phyloP scores from a whole-genome alignment of 2,113 vertebrate species.

The Perca schrenkii region DNA sequence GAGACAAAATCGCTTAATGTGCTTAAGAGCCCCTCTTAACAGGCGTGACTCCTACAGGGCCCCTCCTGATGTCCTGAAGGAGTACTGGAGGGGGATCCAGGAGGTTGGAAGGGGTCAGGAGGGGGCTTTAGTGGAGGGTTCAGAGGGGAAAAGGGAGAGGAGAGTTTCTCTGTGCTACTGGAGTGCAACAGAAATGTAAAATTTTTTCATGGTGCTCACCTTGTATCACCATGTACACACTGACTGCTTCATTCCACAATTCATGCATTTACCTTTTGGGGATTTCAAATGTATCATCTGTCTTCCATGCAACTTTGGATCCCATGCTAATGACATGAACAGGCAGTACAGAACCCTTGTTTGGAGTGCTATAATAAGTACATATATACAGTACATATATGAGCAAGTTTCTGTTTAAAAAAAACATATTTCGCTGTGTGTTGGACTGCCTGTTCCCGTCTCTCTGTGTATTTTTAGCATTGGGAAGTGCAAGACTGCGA shows the following conservation, averaged over 20 bases:
- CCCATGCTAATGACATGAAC: not conserved
- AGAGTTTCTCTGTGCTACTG: slow-evolving; percentile 37
- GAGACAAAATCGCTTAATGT: slow-evolving; percentile 89
- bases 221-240: not conserved
- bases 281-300: not conserved
- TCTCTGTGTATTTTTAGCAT: slow-evolving; percentile 45
- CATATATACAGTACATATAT: not conserved
- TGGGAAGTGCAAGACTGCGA: slow-evolving; percentile 55
- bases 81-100: slow-evolving; percentile 73
- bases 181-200: slow-evolving; percentile 13
- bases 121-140: slow-evolving; percentile 21
- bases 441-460: not conserved
- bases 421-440: not conserved
- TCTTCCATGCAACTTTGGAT: not conserved
- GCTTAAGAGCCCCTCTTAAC: slow-evolving; percentile 92
- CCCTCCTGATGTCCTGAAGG: slow-evolving; percentile 83
- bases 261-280: not conserved
- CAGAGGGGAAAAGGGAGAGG: slow-evolving; percentile 19
- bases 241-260: not conserved
- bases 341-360: not conserved
- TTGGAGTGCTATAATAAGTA: not conserved
- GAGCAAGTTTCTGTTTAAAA: slow-evolving; percentile 1
- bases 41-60: slow-evolving; percentile 93
- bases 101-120: slow-evolving; percentile 52
- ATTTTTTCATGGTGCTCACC: slow-evolving; percentile 2